These are phyloP conservation scores for Barypeithes pellucidus DNA, from an alignment of 2,888 invertebrate genomes.

Conservation along the genomic window DNA sequence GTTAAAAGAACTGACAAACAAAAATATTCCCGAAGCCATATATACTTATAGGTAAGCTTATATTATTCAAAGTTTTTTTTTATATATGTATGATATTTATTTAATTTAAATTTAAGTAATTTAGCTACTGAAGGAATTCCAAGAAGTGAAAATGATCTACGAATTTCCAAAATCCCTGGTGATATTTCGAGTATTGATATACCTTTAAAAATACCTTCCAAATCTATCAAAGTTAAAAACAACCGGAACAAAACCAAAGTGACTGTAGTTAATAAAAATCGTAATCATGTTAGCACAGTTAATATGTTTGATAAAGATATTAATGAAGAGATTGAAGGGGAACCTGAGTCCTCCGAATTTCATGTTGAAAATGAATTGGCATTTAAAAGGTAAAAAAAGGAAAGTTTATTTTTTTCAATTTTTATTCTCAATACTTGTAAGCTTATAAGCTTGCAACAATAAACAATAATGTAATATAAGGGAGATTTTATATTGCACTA, in stretches of 20 bases:
- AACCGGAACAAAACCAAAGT: too few relatives aligned
- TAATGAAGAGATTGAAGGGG: slow-evolving; percentile 7
- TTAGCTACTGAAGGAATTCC: slow-evolving; percentile 39
- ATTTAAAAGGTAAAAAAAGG: slow-evolving; percentile 53
- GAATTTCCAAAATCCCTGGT: background rate
- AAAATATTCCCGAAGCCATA: slow-evolving; percentile 40
- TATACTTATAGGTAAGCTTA: slow-evolving; percentile 65
- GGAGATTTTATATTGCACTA: background rate
- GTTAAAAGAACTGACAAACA: slow-evolving; percentile 68
- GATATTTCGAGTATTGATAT: background rate
- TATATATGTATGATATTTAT: background rate
- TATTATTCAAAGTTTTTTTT: slow-evolving; percentile 33
- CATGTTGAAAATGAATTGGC: slow-evolving; percentile 47
- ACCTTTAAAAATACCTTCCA: background rate
- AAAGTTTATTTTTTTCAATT: too few relatives aligned
- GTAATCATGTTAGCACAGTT: background rate
- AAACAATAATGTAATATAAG: slow-evolving; percentile 51
- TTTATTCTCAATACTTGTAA: too few relatives aligned
- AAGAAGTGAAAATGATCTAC: slow-evolving; percentile 11
- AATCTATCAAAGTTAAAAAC: background rate
- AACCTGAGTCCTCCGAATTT: background rate
- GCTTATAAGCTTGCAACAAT: too few relatives aligned
- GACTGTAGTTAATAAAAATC: background rate
- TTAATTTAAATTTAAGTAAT: slow-evolving; percentile 42
- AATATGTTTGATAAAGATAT: background rate